Evolutionary conservation across 2,888 invertebrate species (phyloP).

Genomic region (Tridacna gigas): DNA sequence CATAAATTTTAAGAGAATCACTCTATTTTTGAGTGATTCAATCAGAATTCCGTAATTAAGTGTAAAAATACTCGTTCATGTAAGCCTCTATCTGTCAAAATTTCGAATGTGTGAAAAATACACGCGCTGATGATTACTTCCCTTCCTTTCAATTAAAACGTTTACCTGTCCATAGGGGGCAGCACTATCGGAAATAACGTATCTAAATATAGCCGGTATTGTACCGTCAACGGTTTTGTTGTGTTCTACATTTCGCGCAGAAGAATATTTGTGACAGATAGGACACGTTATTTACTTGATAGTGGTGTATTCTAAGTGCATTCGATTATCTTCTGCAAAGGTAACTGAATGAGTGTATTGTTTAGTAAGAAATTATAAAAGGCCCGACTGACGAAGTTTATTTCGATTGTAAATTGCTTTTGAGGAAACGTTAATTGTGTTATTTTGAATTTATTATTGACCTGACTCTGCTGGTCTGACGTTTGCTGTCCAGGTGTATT

Average conservation of each 20-base stretch:
- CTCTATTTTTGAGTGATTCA: no score
- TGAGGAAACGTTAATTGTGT: no score
- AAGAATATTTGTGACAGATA: not conserved
- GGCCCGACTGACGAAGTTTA: not conserved
- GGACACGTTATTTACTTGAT: not conserved
- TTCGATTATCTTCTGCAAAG: not conserved
- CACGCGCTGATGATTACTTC: slow-evolving; percentile 1
- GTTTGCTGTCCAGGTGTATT: no score
- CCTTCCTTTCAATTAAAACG: slow-evolving; percentile 11
- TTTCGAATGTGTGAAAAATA: not conserved
- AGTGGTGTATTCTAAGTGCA: slow-evolving; percentile 14
- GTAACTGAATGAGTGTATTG: slow-evolving; percentile 9
- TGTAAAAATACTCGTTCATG: no score
- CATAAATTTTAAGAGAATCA: no score
- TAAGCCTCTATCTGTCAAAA: no score
- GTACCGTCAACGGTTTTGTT: slow-evolving; percentile 27
- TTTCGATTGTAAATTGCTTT: no score
- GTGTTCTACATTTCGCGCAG: slow-evolving; percentile 26
- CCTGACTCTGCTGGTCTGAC: no score
- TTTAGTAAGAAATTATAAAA: not conserved
- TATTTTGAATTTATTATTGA: no score
- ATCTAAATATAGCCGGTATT: slow-evolving; percentile 48
- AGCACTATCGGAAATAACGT: slow-evolving; percentile 49
- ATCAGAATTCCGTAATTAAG: no score
- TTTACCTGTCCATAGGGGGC: slow-evolving; percentile 64